Evolutionary conservation across 1,140 invertebrate species (phyloP), one percentile per base, ranked within the genome.

Genomic region (Drosophila neocordata): DNA sequence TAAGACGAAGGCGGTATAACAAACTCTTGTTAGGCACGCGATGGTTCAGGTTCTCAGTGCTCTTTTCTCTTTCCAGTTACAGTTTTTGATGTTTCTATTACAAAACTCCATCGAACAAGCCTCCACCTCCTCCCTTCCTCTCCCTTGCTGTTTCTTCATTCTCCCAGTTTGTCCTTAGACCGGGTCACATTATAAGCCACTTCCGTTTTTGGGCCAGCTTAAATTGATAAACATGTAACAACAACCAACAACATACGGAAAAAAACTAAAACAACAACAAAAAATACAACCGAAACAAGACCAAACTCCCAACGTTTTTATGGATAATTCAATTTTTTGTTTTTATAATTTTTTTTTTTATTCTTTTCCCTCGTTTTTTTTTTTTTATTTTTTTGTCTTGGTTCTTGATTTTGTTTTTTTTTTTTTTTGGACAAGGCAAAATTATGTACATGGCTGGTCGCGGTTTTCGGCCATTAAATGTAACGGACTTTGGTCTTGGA

Each of bases 301-400:
- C 31, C 31, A 24, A 73, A 83, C 81, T 77, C 82, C 67, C 75
- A 76, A 53, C 82, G 82, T 82, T 85, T 85, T 79, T 82, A 88
- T 76, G 82, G 83, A 87, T 87, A 88, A 88, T 88, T 88, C 82
- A 88, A 87, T 88, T 88, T 85, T 48, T 68, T 77, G 73, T 76
- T 88, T 88, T 88, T 88, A 61, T 77, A 78, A 82, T 80, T 74
- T 68, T 65, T 64, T 4, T 18, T 48, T 48, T 68, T 65, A 60
- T 4, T 63, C 15, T 48, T 48, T 12, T 48, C 41, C 41, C 15
- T 48, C 41, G 13, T 61, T 58, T 9, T 51, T 41, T 41, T 58
- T 84, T 68, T 68, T 72, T 22, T 52, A 57, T 27, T 57, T 35
- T 27, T 65, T 59, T n/a, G 38, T 51, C 31, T 27, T 15, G 3